Evolutionary conservation across 1,140 invertebrate genomes (phyloP).

Genomic region (Drosophila orosa): DNA sequence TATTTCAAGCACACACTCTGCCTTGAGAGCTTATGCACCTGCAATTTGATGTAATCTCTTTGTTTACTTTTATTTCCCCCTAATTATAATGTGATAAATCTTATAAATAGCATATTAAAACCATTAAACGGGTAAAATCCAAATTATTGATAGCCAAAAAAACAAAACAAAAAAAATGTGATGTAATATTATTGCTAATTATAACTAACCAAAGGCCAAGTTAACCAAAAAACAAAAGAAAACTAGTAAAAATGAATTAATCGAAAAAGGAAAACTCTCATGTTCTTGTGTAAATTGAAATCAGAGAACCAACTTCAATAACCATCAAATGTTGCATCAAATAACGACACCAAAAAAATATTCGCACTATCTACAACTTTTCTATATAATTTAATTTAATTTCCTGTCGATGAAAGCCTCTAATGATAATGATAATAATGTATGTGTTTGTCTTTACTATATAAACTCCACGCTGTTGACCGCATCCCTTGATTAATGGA

Average conservation of each 20-base stretch:
- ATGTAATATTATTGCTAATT: conserved; percentile 83
- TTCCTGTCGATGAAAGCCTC: conserved; percentile 38
- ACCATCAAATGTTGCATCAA: conserved; percentile 76
- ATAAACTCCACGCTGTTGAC: conserved; percentile 16
- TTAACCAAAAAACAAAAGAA: conserved; percentile 78
- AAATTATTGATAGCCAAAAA: conserved; percentile 36
- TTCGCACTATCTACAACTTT: conserved; percentile 45
- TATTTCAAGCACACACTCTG: conserved; percentile 24
- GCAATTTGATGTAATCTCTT: conserved; percentile 70
- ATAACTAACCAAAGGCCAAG: conserved; percentile 84
- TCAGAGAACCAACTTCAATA: conserved; percentile 61
- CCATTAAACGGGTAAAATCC: conserved; percentile 46
- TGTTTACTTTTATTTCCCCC: conserved; percentile 45
- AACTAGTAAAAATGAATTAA: conserved; percentile 57
- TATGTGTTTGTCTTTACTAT: conserved; percentile 70
- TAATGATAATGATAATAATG: conserved; percentile 58
- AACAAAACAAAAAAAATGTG: conserved; percentile 64
- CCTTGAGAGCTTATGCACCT: conserved; percentile 67
- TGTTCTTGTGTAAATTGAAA: conserved; percentile 75
- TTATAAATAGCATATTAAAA: conserved; percentile 63
- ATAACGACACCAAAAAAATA: conserved; percentile 58
- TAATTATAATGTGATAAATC: conserved; percentile 68
- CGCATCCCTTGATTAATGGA: conserved; percentile 24
- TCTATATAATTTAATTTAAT: conserved; percentile 39
- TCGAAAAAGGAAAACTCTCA: conserved; percentile 47